Percentiles rank a stretch among this genome's conserved stretches.
Evolutionary conservation across 2,797 vertebrate genomes (phyloP).

Genomic region (Merluccius polli): DNA sequence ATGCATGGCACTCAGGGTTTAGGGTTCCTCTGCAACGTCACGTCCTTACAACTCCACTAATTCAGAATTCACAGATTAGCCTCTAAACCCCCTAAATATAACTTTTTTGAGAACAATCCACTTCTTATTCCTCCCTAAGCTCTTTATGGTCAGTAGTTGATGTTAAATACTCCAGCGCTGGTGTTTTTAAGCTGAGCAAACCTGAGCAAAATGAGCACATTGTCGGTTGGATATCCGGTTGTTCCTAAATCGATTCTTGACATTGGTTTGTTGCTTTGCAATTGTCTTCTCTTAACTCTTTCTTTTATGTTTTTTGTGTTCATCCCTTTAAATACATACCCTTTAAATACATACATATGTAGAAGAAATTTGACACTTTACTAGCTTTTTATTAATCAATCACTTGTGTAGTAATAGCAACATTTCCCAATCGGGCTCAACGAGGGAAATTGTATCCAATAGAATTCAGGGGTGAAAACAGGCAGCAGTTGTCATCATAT

Average conservation of each 20-base stretch:
- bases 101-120: slow-evolving; percentile 67
- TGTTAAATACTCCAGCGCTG: slow-evolving; percentile 27
- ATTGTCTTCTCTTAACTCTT: neutral
- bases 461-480: neutral
- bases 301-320: neutral
- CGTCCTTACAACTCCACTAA: neutral
- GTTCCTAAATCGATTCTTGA: too few relatives aligned
- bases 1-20: slow-evolving; percentile 49
- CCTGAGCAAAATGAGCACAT: neutral
- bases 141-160: slow-evolving; percentile 43
- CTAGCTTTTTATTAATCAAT: neutral
- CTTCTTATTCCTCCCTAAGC: slow-evolving; percentile 45
- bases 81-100: slow-evolving; percentile 52
- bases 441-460: too few relatives aligned
- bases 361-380: too few relatives aligned
- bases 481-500: neutral
- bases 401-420: neutral
- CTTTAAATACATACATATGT: neutral
- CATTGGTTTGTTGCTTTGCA: neutral
- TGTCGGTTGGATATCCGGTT: neutral
- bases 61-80: slow-evolving; percentile 34
- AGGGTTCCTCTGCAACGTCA: neutral
- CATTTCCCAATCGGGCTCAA: too few relatives aligned
- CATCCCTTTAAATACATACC: neutral
- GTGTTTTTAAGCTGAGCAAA: slow-evolving; percentile 32